Evolutionary conservation across 2,888 invertebrate genomes (phyloP), one percentile per base, ranked within the genome.

Genomic region (Cheilosia pagana): DNA sequence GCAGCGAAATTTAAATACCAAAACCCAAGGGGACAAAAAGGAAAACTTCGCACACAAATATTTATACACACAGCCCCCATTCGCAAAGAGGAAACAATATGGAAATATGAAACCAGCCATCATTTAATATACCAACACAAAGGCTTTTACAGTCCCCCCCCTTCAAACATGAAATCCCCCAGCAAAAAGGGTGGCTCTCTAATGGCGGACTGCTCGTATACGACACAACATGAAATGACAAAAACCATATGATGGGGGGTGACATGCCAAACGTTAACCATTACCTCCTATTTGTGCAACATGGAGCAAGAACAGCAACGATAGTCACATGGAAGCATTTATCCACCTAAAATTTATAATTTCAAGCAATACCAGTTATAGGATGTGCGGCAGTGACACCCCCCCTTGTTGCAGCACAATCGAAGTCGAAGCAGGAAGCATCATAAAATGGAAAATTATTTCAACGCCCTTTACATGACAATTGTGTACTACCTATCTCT

Each of bases 31-130:
- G 41, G 35, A 35, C 35, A 14, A 52, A 52, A 1, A 19, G 5
- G 16, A n/a, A 19, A 28, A 19, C 28, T n/a, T 2, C 5, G n/a
- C n/a, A 31, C 21, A n/a, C 16, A 62, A 45, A 62, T 48, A 16
- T 48, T 8, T 21, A 45, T 35, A 19, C 3, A 31, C 16, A n/a
- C n/a, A n/a, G 3, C 48, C 12, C 14, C 16, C 52, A 21, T 23
- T 45, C 10, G 8, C 12, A 31, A 41, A 55, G 35, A 21, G 41
- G 67, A 52, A 77, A 55, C 53, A 72, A 67, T 67, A 52, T 68
- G 67, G 68, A 79, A 72, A 72, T 52, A 67, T 79, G 72, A 72
- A 79, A 72, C 65, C 78, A 41, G 28, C 78, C 72, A 79, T 67
- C 59, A 78, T 72, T 78, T 72, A 70, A 72, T 78, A 52, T 50